Conservation (phyloP, 1,140 invertebrate species). For the Trichogramma pretiosum region DNA sequence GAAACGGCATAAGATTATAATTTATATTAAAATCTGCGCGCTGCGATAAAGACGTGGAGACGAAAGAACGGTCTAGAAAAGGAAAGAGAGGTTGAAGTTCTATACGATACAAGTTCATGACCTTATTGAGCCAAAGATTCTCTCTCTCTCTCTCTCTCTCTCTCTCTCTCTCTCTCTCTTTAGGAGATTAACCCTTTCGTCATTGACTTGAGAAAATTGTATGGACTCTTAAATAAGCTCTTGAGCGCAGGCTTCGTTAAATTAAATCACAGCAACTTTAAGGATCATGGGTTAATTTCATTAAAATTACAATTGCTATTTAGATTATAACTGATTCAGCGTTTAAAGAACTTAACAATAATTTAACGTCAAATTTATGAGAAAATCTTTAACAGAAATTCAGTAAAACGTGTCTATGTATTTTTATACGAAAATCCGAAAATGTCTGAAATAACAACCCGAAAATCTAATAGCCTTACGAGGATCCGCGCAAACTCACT, state of each 20-base stretch:
- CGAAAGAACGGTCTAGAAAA: constrained; percentile 14
- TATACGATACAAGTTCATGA: constrained; percentile 19
- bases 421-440: too few species aligned
- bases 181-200: constrained; percentile 36
- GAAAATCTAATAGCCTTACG: too few species aligned
- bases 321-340: constrained; percentile 7
- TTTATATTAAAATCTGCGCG: constrained; percentile 46
- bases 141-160: too few species aligned
- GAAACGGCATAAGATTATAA: constrained; percentile 46
- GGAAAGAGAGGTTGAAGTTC: constrained; percentile 9
- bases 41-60: constrained; percentile 41
- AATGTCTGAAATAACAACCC: too few species aligned
- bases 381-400: too few species aligned
- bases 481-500: too few species aligned
- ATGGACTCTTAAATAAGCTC: constrained; percentile 19
- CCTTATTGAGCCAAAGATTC: constrained; percentile 13
- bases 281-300: too few species aligned
- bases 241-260: constrained; percentile 16
- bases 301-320: too few species aligned
- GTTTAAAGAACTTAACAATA: too few species aligned
- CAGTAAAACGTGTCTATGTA: too few species aligned
- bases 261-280: constrained; percentile 7
- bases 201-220: constrained; percentile 28
- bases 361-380: too few species aligned
- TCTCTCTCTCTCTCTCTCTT: constrained; percentile 21